Evolutionary conservation across 2,113 vertebrate species (phyloP), one percentile per base, ranked within the genome.

Genomic region (Ranitomeya imitator): DNA sequence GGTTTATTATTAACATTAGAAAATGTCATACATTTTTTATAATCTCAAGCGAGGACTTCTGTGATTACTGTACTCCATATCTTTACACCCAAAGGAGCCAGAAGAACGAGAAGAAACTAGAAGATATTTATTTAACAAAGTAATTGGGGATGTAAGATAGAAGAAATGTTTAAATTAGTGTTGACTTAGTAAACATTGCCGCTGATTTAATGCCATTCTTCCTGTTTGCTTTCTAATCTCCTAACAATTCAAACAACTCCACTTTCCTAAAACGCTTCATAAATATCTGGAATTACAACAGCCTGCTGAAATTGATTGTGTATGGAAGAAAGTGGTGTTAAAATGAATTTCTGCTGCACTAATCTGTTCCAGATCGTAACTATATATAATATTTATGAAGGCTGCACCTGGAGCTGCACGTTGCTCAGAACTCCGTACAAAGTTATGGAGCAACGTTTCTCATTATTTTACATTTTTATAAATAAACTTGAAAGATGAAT

Each of bases 181-280:
- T 76, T 74, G 82, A 77, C 73, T 89, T 79, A 18, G 74, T 79
- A 85, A 85, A 85, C 74, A 79, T 18, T 37, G 57, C 65, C 81
- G 84, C 76, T 85, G 81, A 88, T 88, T 88, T 88, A 78, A 79
- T 69, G 87, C 74, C 82, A 89, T 55, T 76, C 82, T 57, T 85
- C 73, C 87, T 89, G 87, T 79, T 89, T 89, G 87, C 74, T 59
- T 89, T 89, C 87, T 79, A 79, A 85, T 89, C 87, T 89, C 83
- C 87, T 57, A 89, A 89, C 87, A 85, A 85, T 85, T 89, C 73
- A 83, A 88, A 88, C 86, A 89, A 69, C 73, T 85, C 71, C n/a
- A 77, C 82, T 89, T 85, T 69, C 59, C 71, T 54, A 88, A 88
- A 88, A 78, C 59, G 74, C 80, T 89, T 85, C 87, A 89, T 89